Conservation (phyloP, 2,888 invertebrate species). For the Drosophila ezoana region DNA sequence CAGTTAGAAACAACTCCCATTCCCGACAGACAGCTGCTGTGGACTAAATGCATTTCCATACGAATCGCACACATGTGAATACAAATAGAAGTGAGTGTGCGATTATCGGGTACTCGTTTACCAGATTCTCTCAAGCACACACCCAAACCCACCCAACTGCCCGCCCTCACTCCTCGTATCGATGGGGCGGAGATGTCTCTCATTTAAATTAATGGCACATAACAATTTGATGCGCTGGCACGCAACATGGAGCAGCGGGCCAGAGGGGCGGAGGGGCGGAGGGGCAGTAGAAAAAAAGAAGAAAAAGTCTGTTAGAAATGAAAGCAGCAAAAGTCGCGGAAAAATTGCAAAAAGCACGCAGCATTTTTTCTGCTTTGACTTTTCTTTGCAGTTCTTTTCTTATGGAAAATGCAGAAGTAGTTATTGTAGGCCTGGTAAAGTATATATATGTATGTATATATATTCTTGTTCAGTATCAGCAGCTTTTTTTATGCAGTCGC, state of each 20-base stretch:
- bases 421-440: no score
- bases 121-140: background rate
- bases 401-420: no score
- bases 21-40: background rate
- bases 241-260: conserved; percentile 2
- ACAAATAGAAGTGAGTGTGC: conserved; percentile 17
- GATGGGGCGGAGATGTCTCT: conserved; percentile 21
- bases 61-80: conserved; percentile 10
- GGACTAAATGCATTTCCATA: conserved; percentile 38
- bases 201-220: conserved; percentile 74
- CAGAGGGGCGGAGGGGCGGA: background rate
- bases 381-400: background rate
- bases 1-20: background rate
- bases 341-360: conserved; percentile 7
- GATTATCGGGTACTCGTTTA: conserved; percentile 23
- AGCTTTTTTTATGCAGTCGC: no score
- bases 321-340: background rate
- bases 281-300: background rate
- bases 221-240: conserved; percentile 65
- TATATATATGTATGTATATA: no score
- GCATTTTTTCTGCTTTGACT: conserved; percentile 11
- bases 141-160: no score
- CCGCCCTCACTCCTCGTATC: no score
- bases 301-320: background rate
- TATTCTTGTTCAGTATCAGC: no score